phyloP scores from a whole-genome alignment of 1,140 invertebrate species.

The Drosophila ohnishii region DNA sequence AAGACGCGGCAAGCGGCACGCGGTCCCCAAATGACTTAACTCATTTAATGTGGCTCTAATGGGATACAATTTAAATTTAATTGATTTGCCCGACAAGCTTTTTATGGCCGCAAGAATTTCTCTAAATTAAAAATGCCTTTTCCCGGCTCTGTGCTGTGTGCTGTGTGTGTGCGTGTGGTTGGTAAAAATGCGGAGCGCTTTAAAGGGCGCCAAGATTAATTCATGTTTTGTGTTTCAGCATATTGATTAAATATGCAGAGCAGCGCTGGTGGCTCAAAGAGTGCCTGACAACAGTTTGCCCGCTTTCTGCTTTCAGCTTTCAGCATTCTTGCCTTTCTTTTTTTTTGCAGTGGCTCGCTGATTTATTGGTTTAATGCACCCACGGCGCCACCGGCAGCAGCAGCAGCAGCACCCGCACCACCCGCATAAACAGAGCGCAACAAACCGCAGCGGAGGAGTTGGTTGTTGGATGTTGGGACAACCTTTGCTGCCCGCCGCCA shows the following conservation, averaged over 20 bases:
- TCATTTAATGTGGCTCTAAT: constrained; percentile 81
- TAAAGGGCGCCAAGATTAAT: constrained; percentile 70
- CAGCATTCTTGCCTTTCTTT: constrained; percentile 13
- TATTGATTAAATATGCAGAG: constrained; percentile 81
- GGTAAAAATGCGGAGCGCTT: constrained; percentile 50
- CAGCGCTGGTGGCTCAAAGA: constrained; percentile 47
- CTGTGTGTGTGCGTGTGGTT: neutral
- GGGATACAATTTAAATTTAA: constrained; percentile 82
- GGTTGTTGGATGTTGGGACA: constrained; percentile 42
- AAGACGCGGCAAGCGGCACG: constrained; percentile 58
- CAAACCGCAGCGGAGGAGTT: constrained; percentile 66
- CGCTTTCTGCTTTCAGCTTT: constrained; percentile 19
- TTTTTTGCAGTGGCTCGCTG: constrained; percentile 62
- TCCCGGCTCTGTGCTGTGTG: constrained; percentile 1
- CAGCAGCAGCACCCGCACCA: constrained; percentile 27
- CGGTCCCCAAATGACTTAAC: constrained; percentile 72
- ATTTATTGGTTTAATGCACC: constrained; percentile 81
- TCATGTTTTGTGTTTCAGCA: constrained; percentile 64
- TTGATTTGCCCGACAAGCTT: constrained; percentile 75
- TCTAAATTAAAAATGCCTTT: constrained; percentile 73
- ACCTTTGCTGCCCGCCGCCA: constrained; percentile 74
- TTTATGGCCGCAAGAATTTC: constrained; percentile 75
- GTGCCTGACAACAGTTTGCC: constrained; percentile 71
- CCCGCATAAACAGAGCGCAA: constrained; percentile 77
- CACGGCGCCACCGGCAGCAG: constrained; percentile 26